Base-by-base conservation (phyloP, 2,888 invertebrate genomes). In the Drosophila eohydei region DNA sequence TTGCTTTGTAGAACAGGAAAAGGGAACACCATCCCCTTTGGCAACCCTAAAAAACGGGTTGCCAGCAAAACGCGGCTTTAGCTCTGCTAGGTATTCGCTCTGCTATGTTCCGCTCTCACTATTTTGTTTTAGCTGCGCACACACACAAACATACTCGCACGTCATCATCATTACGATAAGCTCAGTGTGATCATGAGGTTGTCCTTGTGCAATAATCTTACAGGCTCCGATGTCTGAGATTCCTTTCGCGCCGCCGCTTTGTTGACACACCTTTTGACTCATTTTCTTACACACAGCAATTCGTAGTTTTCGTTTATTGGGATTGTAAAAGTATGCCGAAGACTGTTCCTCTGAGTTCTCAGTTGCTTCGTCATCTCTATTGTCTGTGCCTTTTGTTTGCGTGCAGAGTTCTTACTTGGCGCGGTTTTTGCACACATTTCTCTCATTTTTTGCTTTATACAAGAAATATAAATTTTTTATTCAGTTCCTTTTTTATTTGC, bases 41-140 rank as follows among this genome's bases (percentile, higher is more conserved):
- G 76, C 64, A 87, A 89, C 88, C 89, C 76, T 83, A 87, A 86
- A 88, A 89, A 89, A 86, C 90, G 90, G 85, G 90, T 86, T 86
- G 86, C 71, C 70, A 64, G 56, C 75, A 44, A 60, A 34, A 36
- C 46, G 58, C 64, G 58, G 57, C 62, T 61, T 26, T 51, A 50
- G 32, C 26, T 62, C 41, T 66, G 36, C 54, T 61, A 64, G 63
- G 75, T 69, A 79, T 76, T 59, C 34, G 38, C 41, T 48, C 80
- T 50, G 68, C 57, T 74, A 11, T 11, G 11, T 11, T 16, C n/a
- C 48, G n/a, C 48, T 50, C 80, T 88, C 69, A 74, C 80, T 83
- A 78, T 80, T 88, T 73, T 89, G 43, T 34, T 67, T 65, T 51
- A 16, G 48, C 9, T 46, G 62, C 55, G 54, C 46, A 46, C 44